Evolutionary conservation across 92 coral and sea anemone species (phyloP), one percentile per base, ranked within the genome.

Genomic region (Micromussa lordhowensis): DNA sequence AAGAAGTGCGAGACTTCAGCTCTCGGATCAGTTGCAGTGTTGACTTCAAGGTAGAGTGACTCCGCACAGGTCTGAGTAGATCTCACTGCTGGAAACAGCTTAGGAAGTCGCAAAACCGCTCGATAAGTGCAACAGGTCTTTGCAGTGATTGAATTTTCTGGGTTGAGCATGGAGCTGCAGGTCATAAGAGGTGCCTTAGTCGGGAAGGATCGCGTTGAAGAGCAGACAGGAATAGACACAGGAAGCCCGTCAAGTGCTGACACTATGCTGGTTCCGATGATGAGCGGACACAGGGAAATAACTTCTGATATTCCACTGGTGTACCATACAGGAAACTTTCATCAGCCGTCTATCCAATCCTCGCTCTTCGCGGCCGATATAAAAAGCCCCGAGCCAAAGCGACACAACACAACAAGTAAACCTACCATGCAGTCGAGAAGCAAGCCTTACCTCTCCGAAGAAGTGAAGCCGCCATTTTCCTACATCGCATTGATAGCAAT

Each of bases 391-490:
- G 84, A 70, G 57, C 24, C 86, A 16, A 77, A 91, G 31, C 87
- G 57, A 84, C 30, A 55, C 71, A 34, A 64, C 89, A 77, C 34
- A 26, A 35, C 88, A 78, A 74, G 32, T 44, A 57, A 49, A 84
- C 63, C 89, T 76, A 87, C 19, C 88, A 91, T 91, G 94, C 94
- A 88, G 84, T 80, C 91, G 28, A 83, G 92, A 86, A 93, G 85
- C 95, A 95, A 97, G 88, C 99, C 96, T n/a, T 97, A 97, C 75
- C 95, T 95, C 79, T 93, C 98, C 73, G 96, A 94, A 73, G 99
- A 95, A 36, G 99, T 97, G 19, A 97, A 97, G 81, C 99, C 99
- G 18, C 99, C 99, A 16, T 97, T 90, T 79, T 97, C 99, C 9
- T 97, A 97, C 92, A 97, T 97, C 63, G 99, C 99, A 11, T 82